A percentile compares a stretch with the other conserved stretches of the same genome.
phyloP scores from a whole-genome alignment of 2,113 vertebrate species.

The Ageneiosus marmoratus region DNA sequence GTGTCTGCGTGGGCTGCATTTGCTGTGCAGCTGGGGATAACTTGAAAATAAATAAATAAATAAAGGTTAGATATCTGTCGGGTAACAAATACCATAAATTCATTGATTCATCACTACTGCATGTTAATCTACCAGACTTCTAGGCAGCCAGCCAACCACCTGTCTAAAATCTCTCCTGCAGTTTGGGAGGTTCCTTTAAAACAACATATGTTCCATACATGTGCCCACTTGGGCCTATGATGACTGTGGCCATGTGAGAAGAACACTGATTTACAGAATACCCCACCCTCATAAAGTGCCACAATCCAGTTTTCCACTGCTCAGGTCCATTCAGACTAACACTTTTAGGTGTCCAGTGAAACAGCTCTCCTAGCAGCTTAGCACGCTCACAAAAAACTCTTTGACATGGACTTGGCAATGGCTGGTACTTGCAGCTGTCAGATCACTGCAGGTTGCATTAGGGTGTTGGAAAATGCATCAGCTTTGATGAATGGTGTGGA shows the following conservation, averaged over 20 bases:
- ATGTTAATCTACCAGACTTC: background rate
- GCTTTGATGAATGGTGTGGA: slow-evolving; percentile 63
- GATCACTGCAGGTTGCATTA: slow-evolving; percentile 72
- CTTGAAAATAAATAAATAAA: slow-evolving; percentile 65
- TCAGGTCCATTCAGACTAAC: slow-evolving; percentile 70
- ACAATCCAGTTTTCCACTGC: slow-evolving; percentile 70
- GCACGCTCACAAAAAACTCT: slow-evolving; percentile 62
- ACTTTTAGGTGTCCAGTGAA: slow-evolving; percentile 62
- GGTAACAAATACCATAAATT: background rate
- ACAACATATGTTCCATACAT: slow-evolving; percentile 68
- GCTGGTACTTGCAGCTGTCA: slow-evolving; percentile 66
- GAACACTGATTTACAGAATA: slow-evolving; percentile 66
- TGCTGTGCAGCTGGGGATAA: slow-evolving; percentile 94
- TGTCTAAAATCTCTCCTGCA: slow-evolving; percentile 53
- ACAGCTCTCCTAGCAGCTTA: slow-evolving; percentile 59
- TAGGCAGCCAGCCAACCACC: slow-evolving; percentile 61
- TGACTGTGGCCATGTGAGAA: slow-evolving; percentile 37
- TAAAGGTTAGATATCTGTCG: background rate
- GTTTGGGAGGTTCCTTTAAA: slow-evolving; percentile 66
- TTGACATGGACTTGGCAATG: slow-evolving; percentile 70
- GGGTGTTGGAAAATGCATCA: slow-evolving; percentile 68
- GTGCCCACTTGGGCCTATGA: slow-evolving; percentile 39
- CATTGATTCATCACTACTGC: slow-evolving; percentile 4
- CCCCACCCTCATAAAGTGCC: slow-evolving; percentile 74
- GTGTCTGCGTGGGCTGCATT: slow-evolving; percentile 95